Evolutionary conservation across 2,797 vertebrate genomes (phyloP), one percentile per base, ranked within the genome.

Genomic region (Orestias chungarensis): DNA sequence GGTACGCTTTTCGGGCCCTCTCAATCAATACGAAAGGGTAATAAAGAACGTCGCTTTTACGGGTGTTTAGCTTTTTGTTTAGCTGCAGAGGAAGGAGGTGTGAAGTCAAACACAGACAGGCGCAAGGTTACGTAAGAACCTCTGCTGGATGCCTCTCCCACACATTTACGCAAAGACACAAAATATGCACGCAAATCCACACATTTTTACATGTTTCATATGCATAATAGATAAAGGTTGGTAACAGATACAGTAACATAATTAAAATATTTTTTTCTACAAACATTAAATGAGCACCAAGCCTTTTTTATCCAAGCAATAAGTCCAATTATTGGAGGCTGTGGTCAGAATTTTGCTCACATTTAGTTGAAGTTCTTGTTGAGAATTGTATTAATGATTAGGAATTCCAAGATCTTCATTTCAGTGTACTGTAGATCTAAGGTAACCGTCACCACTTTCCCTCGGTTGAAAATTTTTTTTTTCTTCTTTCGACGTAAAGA

Each of bases 21-120:
- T 93, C 91, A 90, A 93, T 93, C 93, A 94, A 93, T 92, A 90
- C 78, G 73, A 89, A 86, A 59, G 83, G 88, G 88, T 55, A 87
- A 90, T 93, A 93, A 95, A 94, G 78, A 91, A 90, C 3, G 72
- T 25, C 52, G 86, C 79, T 76, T 91, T 90, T 86, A 85, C 69
- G 80, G 86, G 76, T 81, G 73, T 84, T 93, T 88, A 81, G 75
- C 78, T 75, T 88, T 82, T 82, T 85, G 91, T 90, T 87, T 85
- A 78, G 82, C 72, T 85, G 78, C 80, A 78, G 82, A 83, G 84
- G 81, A 71, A 82, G 78, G 80, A 78, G 80, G 87, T 88, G 87
- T 71, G 86, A 87, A 87, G 84, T 68, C 62, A 70, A 82, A 81
- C 71, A 74, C 79, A 65, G 9, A 0, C 6, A 69, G 40, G 55